A percentile compares a stretch with the other conserved stretches of the same genome.
Evolutionary conservation across 1,140 invertebrate species (phyloP).

Genomic region (Drosophila pectinifera): DNA sequence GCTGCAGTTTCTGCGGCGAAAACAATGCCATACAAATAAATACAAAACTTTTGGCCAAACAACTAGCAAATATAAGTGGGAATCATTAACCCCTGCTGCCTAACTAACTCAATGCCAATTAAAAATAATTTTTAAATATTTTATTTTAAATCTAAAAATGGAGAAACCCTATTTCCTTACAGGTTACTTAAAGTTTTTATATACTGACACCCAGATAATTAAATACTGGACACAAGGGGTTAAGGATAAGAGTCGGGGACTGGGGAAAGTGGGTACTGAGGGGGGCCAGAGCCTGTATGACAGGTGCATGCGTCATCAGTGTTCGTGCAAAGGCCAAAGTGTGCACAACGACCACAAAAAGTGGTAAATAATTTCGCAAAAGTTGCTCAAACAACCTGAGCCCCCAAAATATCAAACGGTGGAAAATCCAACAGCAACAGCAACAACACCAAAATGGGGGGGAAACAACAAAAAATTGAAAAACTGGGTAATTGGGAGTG

Average conservation of each 20-base stretch:
- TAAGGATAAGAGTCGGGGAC: constrained; percentile 5
- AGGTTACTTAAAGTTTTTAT: too few relatives aligned
- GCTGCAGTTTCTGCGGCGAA: constrained; percentile 15
- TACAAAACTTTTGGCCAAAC: background rate
- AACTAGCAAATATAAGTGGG: background rate
- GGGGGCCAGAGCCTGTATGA: constrained; percentile 9
- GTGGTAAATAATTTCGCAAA: constrained; percentile 79
- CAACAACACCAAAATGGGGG: constrained; percentile 11
- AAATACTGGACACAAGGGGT: constrained; percentile 1
- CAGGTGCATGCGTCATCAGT: constrained; percentile 73
- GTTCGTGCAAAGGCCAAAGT: constrained; percentile 67
- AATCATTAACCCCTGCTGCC: background rate
- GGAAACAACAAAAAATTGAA: constrained; percentile 38
- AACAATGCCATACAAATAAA: constrained; percentile 15
- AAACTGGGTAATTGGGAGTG: constrained; percentile 71
- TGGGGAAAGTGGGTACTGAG: too few relatives aligned
- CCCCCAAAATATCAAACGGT: constrained; percentile 73
- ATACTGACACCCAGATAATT: background rate
- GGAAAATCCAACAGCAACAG: constrained; percentile 31
- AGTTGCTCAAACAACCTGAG: constrained; percentile 73
- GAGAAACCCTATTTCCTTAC: too few relatives aligned
- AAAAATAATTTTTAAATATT: too few relatives aligned
- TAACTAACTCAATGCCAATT: too few relatives aligned
- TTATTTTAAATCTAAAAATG: too few relatives aligned
- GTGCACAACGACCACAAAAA: constrained; percentile 47